Percentiles rank a stretch among this genome's conserved stretches.
These are phyloP conservation scores for Austrolebias charrua DNA, from an alignment of 2,797 vertebrate species.

Conservation along the genomic window DNA sequence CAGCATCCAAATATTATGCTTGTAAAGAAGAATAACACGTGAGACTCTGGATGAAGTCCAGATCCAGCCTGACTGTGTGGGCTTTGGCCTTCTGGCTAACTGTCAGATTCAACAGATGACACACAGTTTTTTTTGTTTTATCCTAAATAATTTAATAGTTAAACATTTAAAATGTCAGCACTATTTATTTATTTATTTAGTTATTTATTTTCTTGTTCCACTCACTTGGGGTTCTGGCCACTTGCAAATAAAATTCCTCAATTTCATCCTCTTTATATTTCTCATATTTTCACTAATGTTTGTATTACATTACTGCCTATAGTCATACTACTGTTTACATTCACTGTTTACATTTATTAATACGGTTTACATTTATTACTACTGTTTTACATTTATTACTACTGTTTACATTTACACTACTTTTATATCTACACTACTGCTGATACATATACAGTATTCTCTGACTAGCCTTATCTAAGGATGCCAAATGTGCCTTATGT, in stretches of 20 bases:
- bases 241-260: slow-evolving; percentile 12
- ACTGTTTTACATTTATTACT: too few relatives aligned
- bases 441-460: too few relatives aligned
- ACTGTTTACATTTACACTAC: too few relatives aligned
- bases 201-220: background rate
- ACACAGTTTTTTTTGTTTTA: slow-evolving; percentile 8
- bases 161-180: slow-evolving; percentile 8
- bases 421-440: too few relatives aligned
- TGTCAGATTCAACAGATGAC: slow-evolving; percentile 35
- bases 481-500: too few relatives aligned
- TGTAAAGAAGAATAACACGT: slow-evolving; percentile 50
- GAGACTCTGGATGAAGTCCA: slow-evolving; percentile 54
- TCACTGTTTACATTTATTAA: too few relatives aligned
- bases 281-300: too few relatives aligned
- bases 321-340: too few relatives aligned
- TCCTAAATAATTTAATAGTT: background rate
- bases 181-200: background rate
- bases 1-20: slow-evolving; percentile 70
- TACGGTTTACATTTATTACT: too few relatives aligned
- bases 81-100: slow-evolving; percentile 10
- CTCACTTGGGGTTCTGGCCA: background rate
- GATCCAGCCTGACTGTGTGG: slow-evolving; percentile 10
- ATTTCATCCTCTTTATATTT: background rate
- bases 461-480: too few relatives aligned
- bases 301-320: too few relatives aligned